Conservation (phyloP, 2,888 invertebrate species). For the Hirtodrosophila histrioides region DNA sequence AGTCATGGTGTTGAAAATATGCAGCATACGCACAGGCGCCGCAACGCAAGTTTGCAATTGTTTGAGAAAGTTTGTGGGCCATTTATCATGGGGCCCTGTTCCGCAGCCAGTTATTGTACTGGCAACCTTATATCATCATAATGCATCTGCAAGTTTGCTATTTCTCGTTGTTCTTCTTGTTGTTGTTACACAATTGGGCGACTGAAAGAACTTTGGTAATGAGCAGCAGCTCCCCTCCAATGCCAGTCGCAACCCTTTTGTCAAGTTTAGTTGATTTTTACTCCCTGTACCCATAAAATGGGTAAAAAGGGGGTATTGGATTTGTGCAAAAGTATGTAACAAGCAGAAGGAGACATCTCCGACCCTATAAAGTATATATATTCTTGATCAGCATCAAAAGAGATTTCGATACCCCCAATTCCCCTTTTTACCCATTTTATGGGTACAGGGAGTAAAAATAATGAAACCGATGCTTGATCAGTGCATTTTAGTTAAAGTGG, state of each 20-base stretch:
- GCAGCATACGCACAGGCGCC: slow-evolving; percentile 59
- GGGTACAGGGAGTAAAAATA: too few species aligned
- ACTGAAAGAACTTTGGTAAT: slow-evolving; percentile 42
- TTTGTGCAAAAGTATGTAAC: too few species aligned
- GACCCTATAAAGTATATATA: too few species aligned
- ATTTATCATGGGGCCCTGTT: slow-evolving; percentile 41
- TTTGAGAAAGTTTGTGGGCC: slow-evolving; percentile 46
- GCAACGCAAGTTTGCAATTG: slow-evolving; percentile 48
- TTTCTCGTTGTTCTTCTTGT: slow-evolving; percentile 4
- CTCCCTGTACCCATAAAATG: too few species aligned
- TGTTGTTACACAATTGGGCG: slow-evolving; percentile 35
- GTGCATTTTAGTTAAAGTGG: too few species aligned
- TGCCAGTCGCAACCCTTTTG: slow-evolving; percentile 43
- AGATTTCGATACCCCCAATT: too few species aligned
- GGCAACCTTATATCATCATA: slow-evolving; percentile 52
- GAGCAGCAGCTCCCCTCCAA: slow-evolving; percentile 31
- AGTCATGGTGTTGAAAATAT: slow-evolving; percentile 30
- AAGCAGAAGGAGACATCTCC: too few species aligned
- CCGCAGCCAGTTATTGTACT: slow-evolving; percentile 23
- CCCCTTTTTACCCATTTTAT: too few species aligned
- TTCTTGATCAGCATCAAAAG: too few species aligned
- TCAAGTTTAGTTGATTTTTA: slow-evolving; percentile 33
- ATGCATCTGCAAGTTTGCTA: slow-evolving; percentile 40
- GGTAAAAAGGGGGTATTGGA: too few species aligned
- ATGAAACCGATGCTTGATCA: too few species aligned